phyloP scores from a whole-genome alignment of 1,140 invertebrate species.

The Formica exsecta region DNA sequence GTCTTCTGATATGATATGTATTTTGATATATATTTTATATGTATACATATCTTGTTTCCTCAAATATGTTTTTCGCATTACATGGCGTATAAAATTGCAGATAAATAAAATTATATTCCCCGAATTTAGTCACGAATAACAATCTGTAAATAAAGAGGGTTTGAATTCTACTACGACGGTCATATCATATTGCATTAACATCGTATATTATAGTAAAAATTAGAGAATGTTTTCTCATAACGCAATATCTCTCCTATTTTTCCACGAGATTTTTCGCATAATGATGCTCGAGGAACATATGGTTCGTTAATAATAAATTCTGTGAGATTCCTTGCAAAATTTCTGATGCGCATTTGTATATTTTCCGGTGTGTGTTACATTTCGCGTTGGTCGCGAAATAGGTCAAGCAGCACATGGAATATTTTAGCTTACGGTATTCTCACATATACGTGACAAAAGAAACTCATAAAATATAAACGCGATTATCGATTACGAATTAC shows the following conservation, averaged over 20 bases:
- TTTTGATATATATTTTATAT: too few relatives aligned
- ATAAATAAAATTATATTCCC: too few relatives aligned
- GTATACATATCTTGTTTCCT: too few relatives aligned
- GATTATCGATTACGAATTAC: constrained; percentile 37
- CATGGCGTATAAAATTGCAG: too few relatives aligned
- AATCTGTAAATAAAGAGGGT: too few relatives aligned
- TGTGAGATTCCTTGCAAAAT: constrained; percentile 30
- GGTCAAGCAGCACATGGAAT: constrained; percentile 80
- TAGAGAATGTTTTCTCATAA: too few relatives aligned
- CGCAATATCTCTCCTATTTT: not conserved
- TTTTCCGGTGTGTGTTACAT: constrained; percentile 40
- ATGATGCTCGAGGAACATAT: constrained; percentile 2
- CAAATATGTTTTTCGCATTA: too few relatives aligned
- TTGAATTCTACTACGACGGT: too few relatives aligned
- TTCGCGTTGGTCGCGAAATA: constrained; percentile 79
- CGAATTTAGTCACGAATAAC: too few relatives aligned
- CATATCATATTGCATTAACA: too few relatives aligned
- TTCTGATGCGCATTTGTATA: constrained; percentile 1
- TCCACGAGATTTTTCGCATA: constrained; percentile 30
- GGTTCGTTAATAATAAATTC: constrained; percentile 42
- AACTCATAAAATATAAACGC: constrained; percentile 50
- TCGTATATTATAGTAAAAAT: too few relatives aligned
- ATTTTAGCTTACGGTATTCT: constrained; percentile 64
- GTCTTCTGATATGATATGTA: too few relatives aligned
- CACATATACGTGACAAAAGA: constrained; percentile 59